Evolutionary conservation across 2,113 vertebrate species (phyloP).

Genomic region (Carassius carassius): DNA sequence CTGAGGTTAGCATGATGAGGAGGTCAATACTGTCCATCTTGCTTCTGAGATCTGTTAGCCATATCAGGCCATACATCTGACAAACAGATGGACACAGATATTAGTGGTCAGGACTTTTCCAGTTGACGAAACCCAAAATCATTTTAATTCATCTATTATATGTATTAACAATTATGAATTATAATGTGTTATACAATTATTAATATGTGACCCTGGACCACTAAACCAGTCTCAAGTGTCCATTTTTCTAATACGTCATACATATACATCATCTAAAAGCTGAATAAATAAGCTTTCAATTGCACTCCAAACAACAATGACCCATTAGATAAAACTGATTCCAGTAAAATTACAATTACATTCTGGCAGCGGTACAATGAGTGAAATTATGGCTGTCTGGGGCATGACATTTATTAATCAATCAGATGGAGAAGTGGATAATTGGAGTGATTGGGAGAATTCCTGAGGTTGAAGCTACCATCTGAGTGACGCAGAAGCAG

Average conservation of each 20-base stretch:
- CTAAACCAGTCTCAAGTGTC: too few species aligned
- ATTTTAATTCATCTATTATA: too few species aligned
- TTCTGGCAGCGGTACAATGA: neutral
- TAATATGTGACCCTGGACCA: too few species aligned
- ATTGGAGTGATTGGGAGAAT: conserved; percentile 38
- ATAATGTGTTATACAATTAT: too few species aligned
- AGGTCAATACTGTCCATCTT: conserved; percentile 76
- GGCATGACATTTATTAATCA: conserved; percentile 32
- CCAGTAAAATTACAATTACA: neutral
- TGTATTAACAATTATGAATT: too few species aligned
- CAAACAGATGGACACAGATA: conserved; percentile 2
- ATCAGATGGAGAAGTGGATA: conserved; percentile 17
- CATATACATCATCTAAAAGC: too few species aligned
- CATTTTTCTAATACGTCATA: too few species aligned
- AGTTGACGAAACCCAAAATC: too few species aligned
- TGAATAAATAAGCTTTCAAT: too few species aligned
- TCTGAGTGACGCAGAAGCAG: conserved; percentile 82
- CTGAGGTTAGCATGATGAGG: conserved; percentile 78
- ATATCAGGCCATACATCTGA: conserved; percentile 82
- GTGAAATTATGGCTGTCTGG: conserved; percentile 16
- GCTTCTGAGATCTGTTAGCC: conserved; percentile 77
- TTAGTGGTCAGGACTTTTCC: neutral
- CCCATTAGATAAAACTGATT: neutral
- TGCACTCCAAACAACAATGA: neutral
- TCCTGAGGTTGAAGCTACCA: conserved; percentile 64